phyloP scores from a whole-genome alignment of 2,888 invertebrate genomes.

The Lingula anatina region DNA sequence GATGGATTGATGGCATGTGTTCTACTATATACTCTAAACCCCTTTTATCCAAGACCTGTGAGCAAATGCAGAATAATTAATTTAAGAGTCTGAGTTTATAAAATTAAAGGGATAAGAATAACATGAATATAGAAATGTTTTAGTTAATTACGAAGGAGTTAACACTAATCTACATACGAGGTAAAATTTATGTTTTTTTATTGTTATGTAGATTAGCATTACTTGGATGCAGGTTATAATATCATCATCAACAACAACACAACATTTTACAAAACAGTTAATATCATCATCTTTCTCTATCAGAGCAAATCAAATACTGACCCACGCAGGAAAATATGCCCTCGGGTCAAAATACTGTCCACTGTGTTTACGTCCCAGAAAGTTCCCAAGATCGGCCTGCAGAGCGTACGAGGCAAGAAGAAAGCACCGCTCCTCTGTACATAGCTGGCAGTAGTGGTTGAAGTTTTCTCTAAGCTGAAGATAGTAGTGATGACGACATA shows the following conservation, averaged over 20 bases:
- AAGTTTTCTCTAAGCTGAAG: constrained; percentile 88
- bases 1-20: constrained; percentile 71
- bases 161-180: too few relatives aligned
- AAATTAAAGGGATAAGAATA: too few relatives aligned
- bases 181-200: too few relatives aligned
- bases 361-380: constrained; percentile 63
- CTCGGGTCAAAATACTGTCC: constrained; percentile 67
- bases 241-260: too few relatives aligned
- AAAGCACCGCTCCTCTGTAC: constrained; percentile 58
- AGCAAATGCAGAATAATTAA: not conserved
- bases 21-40: constrained; percentile 55
- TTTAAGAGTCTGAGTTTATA: not conserved
- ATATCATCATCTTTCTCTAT: too few relatives aligned
- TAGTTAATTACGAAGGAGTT: too few relatives aligned
- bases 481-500: constrained; percentile 89
- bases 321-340: constrained; percentile 73
- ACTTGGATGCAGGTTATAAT: too few relatives aligned
- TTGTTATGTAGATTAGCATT: too few relatives aligned
- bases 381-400: constrained; percentile 88
- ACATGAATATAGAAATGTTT: too few relatives aligned
- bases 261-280: too few relatives aligned
- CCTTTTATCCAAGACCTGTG: constrained; percentile 55
- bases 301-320: too few relatives aligned
- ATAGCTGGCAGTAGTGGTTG: constrained; percentile 53
- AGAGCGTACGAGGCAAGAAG: constrained; percentile 82